phyloP scores from a whole-genome alignment of 2,888 invertebrate species.

The Isoperla grammatica region DNA sequence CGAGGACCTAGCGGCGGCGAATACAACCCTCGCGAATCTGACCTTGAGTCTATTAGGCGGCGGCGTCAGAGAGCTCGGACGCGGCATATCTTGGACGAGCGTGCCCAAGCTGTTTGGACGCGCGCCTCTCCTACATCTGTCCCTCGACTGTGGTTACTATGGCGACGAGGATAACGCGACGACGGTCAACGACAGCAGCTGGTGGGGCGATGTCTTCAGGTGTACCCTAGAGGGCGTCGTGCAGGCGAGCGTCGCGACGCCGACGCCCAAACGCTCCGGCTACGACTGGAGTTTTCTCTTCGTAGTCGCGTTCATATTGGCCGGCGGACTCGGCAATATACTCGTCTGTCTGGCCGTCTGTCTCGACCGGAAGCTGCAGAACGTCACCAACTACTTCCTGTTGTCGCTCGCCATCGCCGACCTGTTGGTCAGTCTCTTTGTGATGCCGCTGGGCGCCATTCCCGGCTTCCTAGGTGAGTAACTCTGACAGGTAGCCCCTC shows the following conservation, averaged over 20 bases:
- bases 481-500: background rate
- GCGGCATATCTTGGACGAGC: background rate
- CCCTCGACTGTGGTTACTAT: background rate
- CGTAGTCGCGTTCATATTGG: constrained; percentile 78
- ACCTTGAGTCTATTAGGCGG: background rate
- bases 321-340: constrained; percentile 86
- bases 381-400: constrained; percentile 93
- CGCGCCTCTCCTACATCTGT: background rate
- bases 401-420: constrained; percentile 91
- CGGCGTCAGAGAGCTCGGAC: background rate
- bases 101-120: background rate
- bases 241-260: background rate
- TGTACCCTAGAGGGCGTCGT: background rate
- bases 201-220: background rate
- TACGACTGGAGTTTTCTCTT: constrained; percentile 82
- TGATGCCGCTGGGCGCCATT: constrained; percentile 93
- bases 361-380: constrained; percentile 83
- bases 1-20: background rate
- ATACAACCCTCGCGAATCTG: background rate
- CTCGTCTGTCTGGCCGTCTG: constrained; percentile 91
- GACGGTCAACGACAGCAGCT: background rate
- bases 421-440: constrained; percentile 85
- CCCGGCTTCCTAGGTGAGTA: constrained; percentile 87
- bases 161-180: too few relatives aligned
- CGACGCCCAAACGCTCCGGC: constrained; percentile 31